Conservation (phyloP, 2,113 vertebrate species). For the Stercorarius parasiticus region DNA sequence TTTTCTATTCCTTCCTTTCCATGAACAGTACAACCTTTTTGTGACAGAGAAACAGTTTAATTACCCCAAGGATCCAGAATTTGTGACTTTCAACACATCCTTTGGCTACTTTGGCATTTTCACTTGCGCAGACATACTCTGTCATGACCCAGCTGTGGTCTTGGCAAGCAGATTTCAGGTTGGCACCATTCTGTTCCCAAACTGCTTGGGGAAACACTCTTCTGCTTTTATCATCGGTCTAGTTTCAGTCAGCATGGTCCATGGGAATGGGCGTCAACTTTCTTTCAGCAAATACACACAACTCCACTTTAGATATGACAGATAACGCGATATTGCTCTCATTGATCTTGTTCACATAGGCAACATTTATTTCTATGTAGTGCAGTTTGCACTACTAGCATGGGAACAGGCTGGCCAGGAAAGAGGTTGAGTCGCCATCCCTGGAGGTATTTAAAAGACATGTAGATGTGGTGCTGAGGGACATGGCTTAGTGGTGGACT, state of each 20-base stretch:
- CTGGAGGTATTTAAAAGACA: too few relatives aligned
- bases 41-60: conserved; percentile 76
- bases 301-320: conserved; percentile 66
- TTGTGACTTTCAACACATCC: conserved; percentile 77
- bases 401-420: too few relatives aligned
- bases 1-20: neutral
- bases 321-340: neutral
- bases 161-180: conserved; percentile 72
- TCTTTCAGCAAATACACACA: conserved; percentile 69
- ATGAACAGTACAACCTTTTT: conserved; percentile 77
- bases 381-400: too few relatives aligned
- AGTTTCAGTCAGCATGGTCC: conserved; percentile 57
- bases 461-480: too few relatives aligned
- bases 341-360: rapidly evolving
- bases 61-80: conserved; percentile 65
- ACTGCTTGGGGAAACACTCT: conserved; percentile 31
- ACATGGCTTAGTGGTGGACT: too few relatives aligned
- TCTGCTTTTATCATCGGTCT: neutral
- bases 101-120: conserved; percentile 85
- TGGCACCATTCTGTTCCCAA: conserved; percentile 55
- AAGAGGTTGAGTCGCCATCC: too few relatives aligned
- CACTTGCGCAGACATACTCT: conserved; percentile 84
- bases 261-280: conserved; percentile 40
- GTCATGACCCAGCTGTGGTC: conserved; percentile 64
- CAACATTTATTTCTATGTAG: neutral